These are phyloP conservation scores for Momotus momota DNA, from an alignment of 2,797 vertebrate genomes.

Conservation along the genomic window DNA sequence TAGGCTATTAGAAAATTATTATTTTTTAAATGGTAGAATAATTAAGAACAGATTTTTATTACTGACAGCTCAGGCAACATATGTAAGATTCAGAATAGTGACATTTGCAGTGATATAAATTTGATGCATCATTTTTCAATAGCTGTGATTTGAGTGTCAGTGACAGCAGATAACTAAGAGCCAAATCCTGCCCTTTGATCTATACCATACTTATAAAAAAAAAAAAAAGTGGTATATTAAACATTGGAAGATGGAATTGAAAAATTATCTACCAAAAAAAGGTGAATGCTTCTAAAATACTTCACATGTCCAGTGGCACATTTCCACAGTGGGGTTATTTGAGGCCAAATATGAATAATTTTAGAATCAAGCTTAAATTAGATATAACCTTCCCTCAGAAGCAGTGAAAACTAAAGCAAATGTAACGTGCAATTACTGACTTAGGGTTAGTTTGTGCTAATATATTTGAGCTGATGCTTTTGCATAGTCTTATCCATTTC, in stretches of 20 bases:
- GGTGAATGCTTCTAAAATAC: neutral
- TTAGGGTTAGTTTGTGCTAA: neutral
- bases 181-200: constrained; percentile 31
- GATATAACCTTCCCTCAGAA: constrained; percentile 11
- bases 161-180: constrained; percentile 33
- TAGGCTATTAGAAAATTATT: constrained; percentile 7
- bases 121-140: constrained; percentile 44
- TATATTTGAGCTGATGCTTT: neutral
- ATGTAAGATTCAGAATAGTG: constrained; percentile 39
- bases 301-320: neutral
- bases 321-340: constrained; percentile 37
- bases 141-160: constrained; percentile 16
- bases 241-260: neutral
- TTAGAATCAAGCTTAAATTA: constrained; percentile 52
- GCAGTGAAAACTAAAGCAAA: constrained; percentile 8
- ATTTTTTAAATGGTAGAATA: constrained; percentile 38
- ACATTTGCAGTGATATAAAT: constrained; percentile 45
- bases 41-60: constrained; percentile 62
- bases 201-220: neutral
- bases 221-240: neutral
- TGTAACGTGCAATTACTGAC: neutral
- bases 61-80: constrained; percentile 41
- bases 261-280: constrained; percentile 2
- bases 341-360: constrained; percentile 30
- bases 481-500: neutral